A percentile compares a stretch with the other conserved stretches of the same genome.
Evolutionary conservation across 2,113 vertebrate species (phyloP).

Genomic region (Clinocottus analis): DNA sequence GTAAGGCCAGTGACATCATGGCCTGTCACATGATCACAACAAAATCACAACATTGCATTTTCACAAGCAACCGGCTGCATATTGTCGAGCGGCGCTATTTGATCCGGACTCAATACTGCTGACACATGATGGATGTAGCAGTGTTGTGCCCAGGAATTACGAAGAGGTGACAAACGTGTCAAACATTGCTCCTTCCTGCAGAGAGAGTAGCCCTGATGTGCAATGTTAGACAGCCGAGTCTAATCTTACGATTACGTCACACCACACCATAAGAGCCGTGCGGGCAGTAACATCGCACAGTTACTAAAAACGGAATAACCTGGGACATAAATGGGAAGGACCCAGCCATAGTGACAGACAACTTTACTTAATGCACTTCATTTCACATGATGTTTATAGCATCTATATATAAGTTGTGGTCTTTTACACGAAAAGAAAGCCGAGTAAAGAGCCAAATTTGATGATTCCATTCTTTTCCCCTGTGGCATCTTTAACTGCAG

Average conservation of each 20-base stretch:
- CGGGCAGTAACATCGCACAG: too few relatives aligned
- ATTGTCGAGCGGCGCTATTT: not conserved
- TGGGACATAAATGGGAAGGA: too few relatives aligned
- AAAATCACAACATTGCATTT: too few relatives aligned
- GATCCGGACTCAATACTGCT: not conserved
- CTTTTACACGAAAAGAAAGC: too few relatives aligned
- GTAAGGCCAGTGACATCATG: too few relatives aligned
- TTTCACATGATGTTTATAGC: too few relatives aligned
- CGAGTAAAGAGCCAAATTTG: constrained; percentile 48
- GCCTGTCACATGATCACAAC: too few relatives aligned
- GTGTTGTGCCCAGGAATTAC: not conserved
- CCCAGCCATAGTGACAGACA: too few relatives aligned
- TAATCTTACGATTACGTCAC: not conserved
- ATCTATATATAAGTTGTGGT: too few relatives aligned
- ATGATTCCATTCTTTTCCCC: constrained; percentile 64
- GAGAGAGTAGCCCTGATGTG: not conserved
- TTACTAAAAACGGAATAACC: too few relatives aligned
- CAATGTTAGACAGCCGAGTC: not conserved
- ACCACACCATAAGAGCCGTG: too few relatives aligned
- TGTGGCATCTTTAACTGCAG: constrained; percentile 48
- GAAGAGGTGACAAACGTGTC: not conserved
- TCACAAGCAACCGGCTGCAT: not conserved
- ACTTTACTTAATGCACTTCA: too few relatives aligned
- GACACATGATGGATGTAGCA: not conserved
- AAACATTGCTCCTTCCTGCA: not conserved